phyloP scores from a whole-genome alignment of 2,113 vertebrate species.

The Paraplagusia blochii region DNA sequence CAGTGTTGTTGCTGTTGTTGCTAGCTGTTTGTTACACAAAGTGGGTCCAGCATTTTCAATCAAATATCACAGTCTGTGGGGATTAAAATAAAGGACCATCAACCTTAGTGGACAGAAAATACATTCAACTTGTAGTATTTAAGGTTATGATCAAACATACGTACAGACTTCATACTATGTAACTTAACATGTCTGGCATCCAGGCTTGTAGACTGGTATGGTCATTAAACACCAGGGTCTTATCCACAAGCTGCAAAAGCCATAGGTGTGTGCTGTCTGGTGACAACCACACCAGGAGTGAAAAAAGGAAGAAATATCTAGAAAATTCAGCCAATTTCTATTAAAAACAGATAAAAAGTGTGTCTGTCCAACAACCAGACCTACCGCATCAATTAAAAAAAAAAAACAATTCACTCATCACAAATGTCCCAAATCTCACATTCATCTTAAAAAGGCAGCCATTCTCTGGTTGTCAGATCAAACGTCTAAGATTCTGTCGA shows the following conservation, averaged over 20 bases:
- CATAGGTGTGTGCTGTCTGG: slow-evolving; percentile 8
- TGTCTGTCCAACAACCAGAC: slow-evolving; percentile 24
- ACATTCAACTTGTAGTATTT: slow-evolving; percentile 58
- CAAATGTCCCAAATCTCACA: slow-evolving; percentile 26
- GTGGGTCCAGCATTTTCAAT: slow-evolving; percentile 6
- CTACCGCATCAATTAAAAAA: slow-evolving; percentile 18
- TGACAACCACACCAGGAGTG: background rate
- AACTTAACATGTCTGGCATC: slow-evolving; percentile 44
- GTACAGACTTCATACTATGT: slow-evolving; percentile 28
- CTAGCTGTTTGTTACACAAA: slow-evolving; percentile 9
- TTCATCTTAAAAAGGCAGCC: slow-evolving; percentile 50
- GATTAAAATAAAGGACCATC: slow-evolving; percentile 7
- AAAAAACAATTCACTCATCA: slow-evolving; percentile 13
- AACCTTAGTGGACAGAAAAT: slow-evolving; percentile 31
- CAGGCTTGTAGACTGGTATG: slow-evolving; percentile 39
- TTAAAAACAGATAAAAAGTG: slow-evolving; percentile 28
- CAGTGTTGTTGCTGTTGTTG: too few species aligned
- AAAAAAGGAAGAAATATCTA: slow-evolving; percentile 4
- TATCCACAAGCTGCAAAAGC: slow-evolving; percentile 38
- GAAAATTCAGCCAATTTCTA: slow-evolving; percentile 33
- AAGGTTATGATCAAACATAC: slow-evolving; percentile 53
- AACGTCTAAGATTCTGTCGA: background rate
- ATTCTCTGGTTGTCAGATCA: slow-evolving; percentile 37
- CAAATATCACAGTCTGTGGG: slow-evolving; percentile 41
- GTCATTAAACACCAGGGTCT: slow-evolving; percentile 26